These are phyloP conservation scores for Medauroidea extradentata DNA, from an alignment of 1,140 invertebrate genomes.

Conservation along the genomic window DNA sequence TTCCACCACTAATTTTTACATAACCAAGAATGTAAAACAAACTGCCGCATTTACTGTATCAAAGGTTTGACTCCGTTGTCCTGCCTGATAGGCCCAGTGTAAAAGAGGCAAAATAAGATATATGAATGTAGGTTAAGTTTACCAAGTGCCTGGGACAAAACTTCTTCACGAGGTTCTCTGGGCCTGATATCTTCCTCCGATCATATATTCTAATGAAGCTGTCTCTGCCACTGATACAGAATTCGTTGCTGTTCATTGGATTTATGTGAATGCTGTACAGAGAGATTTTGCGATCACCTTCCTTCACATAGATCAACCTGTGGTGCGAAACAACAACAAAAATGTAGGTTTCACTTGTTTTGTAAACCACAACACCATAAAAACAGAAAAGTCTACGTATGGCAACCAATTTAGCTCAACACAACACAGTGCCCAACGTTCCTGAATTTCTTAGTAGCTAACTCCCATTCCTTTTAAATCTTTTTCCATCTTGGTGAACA, in stretches of 20 bases:
- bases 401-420: background rate
- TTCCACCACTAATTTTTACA: too few species aligned
- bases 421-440: background rate
- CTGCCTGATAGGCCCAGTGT: too few species aligned
- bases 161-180: conserved; percentile 46
- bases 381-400: background rate
- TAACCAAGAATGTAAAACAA: too few species aligned
- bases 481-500: background rate
- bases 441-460: background rate
- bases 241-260: conserved; percentile 71
- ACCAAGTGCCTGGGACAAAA: conserved; percentile 55
- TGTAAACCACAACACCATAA: background rate
- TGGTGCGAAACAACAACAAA: conserved; percentile 26
- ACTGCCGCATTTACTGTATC: too few species aligned
- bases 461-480: background rate
- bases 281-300: conserved; percentile 55
- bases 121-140: conserved; percentile 19
- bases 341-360: too few species aligned
- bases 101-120: background rate
- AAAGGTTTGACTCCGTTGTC: too few species aligned
- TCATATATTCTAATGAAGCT: conserved; percentile 62
- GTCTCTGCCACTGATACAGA: conserved; percentile 73
- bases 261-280: conserved; percentile 85
- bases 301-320: conserved; percentile 63
- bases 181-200: conserved; percentile 50